Evolutionary conservation across 2,888 invertebrate species (phyloP), one percentile per base, ranked within the genome.

Genomic region (Caradrina clavipalpis): DNA sequence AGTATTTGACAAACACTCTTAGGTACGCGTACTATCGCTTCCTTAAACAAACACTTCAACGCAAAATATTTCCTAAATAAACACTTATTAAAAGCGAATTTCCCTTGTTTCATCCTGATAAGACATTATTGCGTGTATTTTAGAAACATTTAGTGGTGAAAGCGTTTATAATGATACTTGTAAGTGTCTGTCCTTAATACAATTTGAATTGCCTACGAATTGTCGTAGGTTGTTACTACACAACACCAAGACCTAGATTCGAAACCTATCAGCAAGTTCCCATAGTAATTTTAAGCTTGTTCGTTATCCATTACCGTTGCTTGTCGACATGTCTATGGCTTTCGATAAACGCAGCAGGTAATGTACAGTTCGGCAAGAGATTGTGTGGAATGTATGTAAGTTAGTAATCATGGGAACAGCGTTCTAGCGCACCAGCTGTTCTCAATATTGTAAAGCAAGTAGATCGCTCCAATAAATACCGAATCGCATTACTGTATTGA

Each of bases 381-480:
- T 83, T 76, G 73, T 74, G 22, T 47, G 19, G 66, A 69, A 64
- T 84, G 49, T 61, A 64, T 69, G 60, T 68, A 56, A 55, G 69
- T 63, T 67, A 53, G 82, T 83, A 81, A 76, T 82, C 89, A 91
- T 93, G 91, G 88, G 92, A 93, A 92, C 88, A 76, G 76, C 77
- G 83, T 78, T 73, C 76, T 77, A 81, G 67, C 64, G 69, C 78
- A 86, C 87, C 92, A 92, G 88, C 90, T 93, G 92, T 84, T 88
- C 87, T 87, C 85, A 88, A 88, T 88, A 88, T 86, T 89, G 84
- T 88, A 87, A 75, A 83, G 85, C 83, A 90, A 90, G 86, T 91
- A 88, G 90, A 91, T 90, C 91, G 85, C 85, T 86, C 83, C 89
- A 93, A 93, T 94, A 94, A 94, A 94, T 93, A 90, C 89, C 89